Conservation (phyloP, 2,888 invertebrate genomes). For the Theretra japonica region DNA sequence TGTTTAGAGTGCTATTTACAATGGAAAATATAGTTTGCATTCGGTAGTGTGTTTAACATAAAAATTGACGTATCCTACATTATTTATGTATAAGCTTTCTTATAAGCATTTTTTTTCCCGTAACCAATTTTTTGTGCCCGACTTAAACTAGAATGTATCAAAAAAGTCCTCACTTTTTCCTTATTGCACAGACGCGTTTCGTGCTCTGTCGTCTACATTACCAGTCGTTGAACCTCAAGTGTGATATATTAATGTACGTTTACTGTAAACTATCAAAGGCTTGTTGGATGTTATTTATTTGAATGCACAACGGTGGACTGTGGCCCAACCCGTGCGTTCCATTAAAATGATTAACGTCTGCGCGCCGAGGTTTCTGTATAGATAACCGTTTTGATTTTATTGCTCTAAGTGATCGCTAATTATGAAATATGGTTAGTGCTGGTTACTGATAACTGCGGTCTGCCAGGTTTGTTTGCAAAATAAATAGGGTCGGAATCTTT, state of each 20-base stretch:
- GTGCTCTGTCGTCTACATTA: too few species aligned
- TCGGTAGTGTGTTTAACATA: too few species aligned
- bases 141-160: too few species aligned
- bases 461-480: neutral
- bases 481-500: neutral
- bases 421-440: neutral
- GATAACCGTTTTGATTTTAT: constrained; percentile 24
- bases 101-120: too few species aligned
- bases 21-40: too few species aligned
- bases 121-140: too few species aligned
- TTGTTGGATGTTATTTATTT: constrained; percentile 20
- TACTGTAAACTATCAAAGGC: neutral
- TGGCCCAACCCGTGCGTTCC: constrained; percentile 15
- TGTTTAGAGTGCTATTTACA: too few species aligned
- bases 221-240: neutral
- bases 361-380: neutral
- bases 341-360: constrained; percentile 24
- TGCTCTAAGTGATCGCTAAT: constrained; percentile 3
- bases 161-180: too few species aligned
- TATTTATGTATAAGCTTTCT: too few species aligned
- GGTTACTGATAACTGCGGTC: neutral
- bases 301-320: constrained; percentile 15
- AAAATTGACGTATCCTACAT: too few species aligned
- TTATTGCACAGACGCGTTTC: too few species aligned
- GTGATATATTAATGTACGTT: neutral